Evolutionary conservation across 1,140 invertebrate genomes (phyloP).

Genomic region (Diplogasteroides magnus): DNA sequence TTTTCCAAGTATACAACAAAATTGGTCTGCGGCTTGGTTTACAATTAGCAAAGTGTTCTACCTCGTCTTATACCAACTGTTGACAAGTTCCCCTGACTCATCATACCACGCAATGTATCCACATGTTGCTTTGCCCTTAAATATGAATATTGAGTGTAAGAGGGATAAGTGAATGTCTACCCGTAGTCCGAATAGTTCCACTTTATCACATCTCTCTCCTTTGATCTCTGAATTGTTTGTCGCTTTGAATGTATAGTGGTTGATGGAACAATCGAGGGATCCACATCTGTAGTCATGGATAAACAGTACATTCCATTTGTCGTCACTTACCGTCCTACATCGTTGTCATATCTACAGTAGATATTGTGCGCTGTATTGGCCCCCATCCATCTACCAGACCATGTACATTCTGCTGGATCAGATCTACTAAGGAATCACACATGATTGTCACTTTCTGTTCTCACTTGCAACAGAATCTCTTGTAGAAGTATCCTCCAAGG

Average conservation of each 20-base stretch:
- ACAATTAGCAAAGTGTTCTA: too few relatives aligned
- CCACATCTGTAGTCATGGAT: too few relatives aligned
- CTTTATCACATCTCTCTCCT: slow-evolving; percentile 39
- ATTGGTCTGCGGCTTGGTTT: too few relatives aligned
- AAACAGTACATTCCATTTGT: too few relatives aligned
- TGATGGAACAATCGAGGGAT: slow-evolving; percentile 40
- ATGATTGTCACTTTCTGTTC: too few relatives aligned
- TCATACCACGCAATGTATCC: slow-evolving; percentile 49
- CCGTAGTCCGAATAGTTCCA: slow-evolving; percentile 38
- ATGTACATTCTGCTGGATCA: slow-evolving; percentile 44
- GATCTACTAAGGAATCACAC: too few relatives aligned
- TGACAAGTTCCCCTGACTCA: slow-evolving; percentile 35
- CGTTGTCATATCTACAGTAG: slow-evolving; percentile 46
- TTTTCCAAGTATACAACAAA: too few relatives aligned
- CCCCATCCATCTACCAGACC: slow-evolving; percentile 47
- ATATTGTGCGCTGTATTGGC: slow-evolving; percentile 45
- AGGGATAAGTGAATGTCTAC: background rate
- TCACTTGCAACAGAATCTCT: slow-evolving; percentile 49
- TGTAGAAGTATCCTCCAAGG: slow-evolving; percentile 38
- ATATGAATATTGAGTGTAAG: background rate
- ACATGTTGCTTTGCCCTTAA: slow-evolving; percentile 39
- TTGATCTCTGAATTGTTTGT: slow-evolving; percentile 33
- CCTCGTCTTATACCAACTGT: slow-evolving; percentile 48
- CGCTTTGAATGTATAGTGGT: slow-evolving; percentile 36
- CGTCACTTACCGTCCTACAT: slow-evolving; percentile 14